phyloP scores from a whole-genome alignment of 2,797 vertebrate genomes.

The Takifugu rubripes region DNA sequence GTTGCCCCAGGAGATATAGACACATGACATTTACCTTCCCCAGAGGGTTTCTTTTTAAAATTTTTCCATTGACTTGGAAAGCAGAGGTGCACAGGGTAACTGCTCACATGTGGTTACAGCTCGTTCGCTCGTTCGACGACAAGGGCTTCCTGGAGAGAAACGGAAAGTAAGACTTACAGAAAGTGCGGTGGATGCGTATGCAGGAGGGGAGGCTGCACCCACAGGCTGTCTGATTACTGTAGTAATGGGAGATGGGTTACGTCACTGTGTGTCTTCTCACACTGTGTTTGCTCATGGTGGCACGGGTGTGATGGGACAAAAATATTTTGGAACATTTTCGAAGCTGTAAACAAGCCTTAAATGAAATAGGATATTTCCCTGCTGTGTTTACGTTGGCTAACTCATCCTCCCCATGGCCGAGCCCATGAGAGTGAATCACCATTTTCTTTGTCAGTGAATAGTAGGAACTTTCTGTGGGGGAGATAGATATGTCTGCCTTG shows the following conservation, averaged over 20 bases:
- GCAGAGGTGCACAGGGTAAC: constrained; percentile 46
- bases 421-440: constrained; percentile 38
- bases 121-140: constrained; percentile 56
- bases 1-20: constrained; percentile 56
- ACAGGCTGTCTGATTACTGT: constrained; percentile 40
- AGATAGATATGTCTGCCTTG: constrained; percentile 16
- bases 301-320: constrained; percentile 23
- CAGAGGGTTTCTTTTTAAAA: constrained; percentile 13
- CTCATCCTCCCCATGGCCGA: constrained; percentile 28
- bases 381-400: constrained; percentile 23
- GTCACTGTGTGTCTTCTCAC: constrained; percentile 29
- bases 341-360: constrained; percentile 5
- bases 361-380: constrained; percentile 21
- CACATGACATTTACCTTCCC: constrained; percentile 70
- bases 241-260: constrained; percentile 36
- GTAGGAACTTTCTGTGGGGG: constrained; percentile 51
- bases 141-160: constrained; percentile 74
- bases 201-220: constrained; percentile 38
- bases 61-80: constrained; percentile 74
- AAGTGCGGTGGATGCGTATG: constrained; percentile 61
- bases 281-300: not conserved
- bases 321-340: constrained; percentile 29
- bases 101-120: constrained; percentile 22
- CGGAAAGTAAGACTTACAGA: constrained; percentile 69
- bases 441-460: constrained; percentile 24